Conservation (phyloP, 2,797 vertebrate genomes). For the Chiroxiphia lanceolata region DNA sequence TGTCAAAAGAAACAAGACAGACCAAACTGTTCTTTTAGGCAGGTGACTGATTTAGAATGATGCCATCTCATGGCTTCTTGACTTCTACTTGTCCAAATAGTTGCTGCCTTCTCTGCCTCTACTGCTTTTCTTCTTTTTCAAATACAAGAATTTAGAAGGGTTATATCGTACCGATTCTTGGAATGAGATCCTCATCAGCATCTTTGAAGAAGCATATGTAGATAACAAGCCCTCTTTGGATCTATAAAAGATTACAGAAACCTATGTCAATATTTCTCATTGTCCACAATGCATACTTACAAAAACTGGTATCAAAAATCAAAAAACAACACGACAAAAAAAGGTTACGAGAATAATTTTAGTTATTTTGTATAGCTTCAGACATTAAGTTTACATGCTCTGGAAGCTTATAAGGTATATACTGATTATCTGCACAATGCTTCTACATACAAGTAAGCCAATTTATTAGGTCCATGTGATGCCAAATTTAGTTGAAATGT, state of each 20-base stretch:
- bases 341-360: neutral
- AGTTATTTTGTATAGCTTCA: neutral
- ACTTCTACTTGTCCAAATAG: neutral
- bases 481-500: neutral
- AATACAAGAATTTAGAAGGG: neutral
- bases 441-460: neutral
- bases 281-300: neutral
- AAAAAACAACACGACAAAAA: neutral
- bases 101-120: neutral
- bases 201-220: slow-evolving; percentile 96
- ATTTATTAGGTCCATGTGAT: neutral
- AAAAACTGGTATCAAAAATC: neutral
- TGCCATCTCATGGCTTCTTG: neutral
- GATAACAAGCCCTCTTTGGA: slow-evolving; percentile 89
- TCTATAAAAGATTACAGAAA: slow-evolving; percentile 74
- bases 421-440: neutral
- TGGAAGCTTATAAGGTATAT: neutral
- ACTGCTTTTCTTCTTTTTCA: neutral
- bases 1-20: neutral
- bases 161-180: slow-evolving; percentile 86
- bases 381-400: neutral
- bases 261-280: neutral
- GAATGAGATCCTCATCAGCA: slow-evolving; percentile 85
- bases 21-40: neutral
- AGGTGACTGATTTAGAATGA: neutral